Evolutionary conservation across 2,113 vertebrate species (phyloP).

Genomic region (Capra hircus): DNA sequence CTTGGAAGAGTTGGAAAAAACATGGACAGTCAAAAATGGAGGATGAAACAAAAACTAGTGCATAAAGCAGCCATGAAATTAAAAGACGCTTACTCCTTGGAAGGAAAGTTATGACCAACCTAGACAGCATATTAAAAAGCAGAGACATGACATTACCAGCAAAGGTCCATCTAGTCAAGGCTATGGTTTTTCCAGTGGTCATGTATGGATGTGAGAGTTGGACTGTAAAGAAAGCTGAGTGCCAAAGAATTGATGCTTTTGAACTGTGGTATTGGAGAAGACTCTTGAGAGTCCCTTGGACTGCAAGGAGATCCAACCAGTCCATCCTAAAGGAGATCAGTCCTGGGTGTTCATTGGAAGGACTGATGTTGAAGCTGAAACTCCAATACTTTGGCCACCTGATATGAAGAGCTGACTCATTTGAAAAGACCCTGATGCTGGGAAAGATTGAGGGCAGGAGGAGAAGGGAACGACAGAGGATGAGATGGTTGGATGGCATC

Average conservation of each 20-base stretch:
- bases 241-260: background rate
- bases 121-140: background rate
- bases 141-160: background rate
- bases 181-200: background rate
- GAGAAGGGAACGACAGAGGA: background rate
- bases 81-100: background rate
- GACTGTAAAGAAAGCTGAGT: background rate
- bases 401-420: background rate
- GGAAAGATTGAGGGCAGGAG: background rate
- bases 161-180: background rate
- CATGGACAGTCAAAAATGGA: background rate
- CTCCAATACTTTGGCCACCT: background rate
- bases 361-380: background rate
- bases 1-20: background rate
- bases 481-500: background rate
- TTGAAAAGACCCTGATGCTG: background rate
- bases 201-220: background rate
- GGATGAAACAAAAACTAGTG: background rate
- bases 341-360: background rate
- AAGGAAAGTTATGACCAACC: background rate
- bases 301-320: background rate
- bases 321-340: background rate
- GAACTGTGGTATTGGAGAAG: background rate
- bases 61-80: background rate
- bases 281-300: background rate